phyloP scores from a whole-genome alignment of 2,888 invertebrate species.

The Lathronympha strigana region DNA sequence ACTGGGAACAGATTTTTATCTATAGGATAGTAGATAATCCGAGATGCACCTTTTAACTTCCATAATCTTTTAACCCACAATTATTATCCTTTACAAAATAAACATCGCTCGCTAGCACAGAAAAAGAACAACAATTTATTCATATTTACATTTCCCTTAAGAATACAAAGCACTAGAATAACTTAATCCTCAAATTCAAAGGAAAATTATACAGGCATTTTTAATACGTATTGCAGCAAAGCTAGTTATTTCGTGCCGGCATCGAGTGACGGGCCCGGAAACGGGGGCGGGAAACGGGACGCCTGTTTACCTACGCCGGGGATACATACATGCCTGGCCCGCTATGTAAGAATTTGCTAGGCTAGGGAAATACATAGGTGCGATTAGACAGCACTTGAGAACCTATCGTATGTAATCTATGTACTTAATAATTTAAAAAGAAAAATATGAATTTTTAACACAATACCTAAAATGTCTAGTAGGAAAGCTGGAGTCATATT shows the following conservation, averaged over 20 bases:
- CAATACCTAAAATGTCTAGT: too few relatives aligned
- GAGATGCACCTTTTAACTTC: too few relatives aligned
- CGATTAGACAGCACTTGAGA: neutral
- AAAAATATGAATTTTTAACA: too few relatives aligned
- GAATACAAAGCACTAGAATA: conserved; percentile 10
- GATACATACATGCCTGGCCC: conserved; percentile 9
- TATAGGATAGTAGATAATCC: too few relatives aligned
- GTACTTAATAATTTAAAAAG: too few relatives aligned
- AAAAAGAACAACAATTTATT: conserved; percentile 4
- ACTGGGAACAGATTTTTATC: too few relatives aligned
- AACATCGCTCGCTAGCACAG: neutral
- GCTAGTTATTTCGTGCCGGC: conserved; percentile 35
- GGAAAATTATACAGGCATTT: conserved; percentile 29
- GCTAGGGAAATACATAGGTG: conserved; percentile 12
- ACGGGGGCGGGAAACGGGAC: conserved; percentile 37
- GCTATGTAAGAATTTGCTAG: conserved; percentile 11
- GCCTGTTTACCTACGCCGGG: conserved; percentile 24
- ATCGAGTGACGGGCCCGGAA: conserved; percentile 41
- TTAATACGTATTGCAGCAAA: conserved; percentile 33
- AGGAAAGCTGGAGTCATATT: too few relatives aligned
- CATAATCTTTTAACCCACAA: neutral
- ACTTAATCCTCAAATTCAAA: conserved; percentile 22
- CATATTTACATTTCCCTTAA: conserved; percentile 3
- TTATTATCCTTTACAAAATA: neutral
- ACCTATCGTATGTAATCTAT: too few relatives aligned